Conservation (phyloP, 1,140 invertebrate species). For the Leptinotarsa texana region DNA sequence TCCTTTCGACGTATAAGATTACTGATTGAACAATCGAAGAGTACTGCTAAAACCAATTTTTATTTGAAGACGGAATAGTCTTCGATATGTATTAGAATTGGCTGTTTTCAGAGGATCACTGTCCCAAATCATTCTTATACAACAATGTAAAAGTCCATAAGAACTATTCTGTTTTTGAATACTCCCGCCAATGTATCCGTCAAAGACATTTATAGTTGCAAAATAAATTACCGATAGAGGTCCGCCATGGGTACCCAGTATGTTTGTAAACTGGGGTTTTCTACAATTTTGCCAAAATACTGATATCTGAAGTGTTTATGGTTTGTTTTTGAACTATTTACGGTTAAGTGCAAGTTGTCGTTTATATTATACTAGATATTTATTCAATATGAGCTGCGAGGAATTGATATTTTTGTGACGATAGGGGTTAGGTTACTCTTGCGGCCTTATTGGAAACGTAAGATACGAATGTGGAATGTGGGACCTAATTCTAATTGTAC, state of each 20-base stretch:
- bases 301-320: slow-evolving; percentile 36
- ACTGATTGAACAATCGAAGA: too few relatives aligned
- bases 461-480: slow-evolving; percentile 41
- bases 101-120: too few relatives aligned
- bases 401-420: slow-evolving; percentile 35
- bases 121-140: too few relatives aligned
- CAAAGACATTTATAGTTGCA: not conserved
- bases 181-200: slow-evolving; percentile 12
- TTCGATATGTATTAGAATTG: too few relatives aligned
- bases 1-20: too few relatives aligned
- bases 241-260: slow-evolving; percentile 43
- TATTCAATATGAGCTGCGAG: slow-evolving; percentile 35
- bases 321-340: slow-evolving; percentile 28
- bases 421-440: slow-evolving; percentile 52
- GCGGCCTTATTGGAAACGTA: slow-evolving; percentile 49
- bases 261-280: slow-evolving; percentile 54
- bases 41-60: too few relatives aligned
- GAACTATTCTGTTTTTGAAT: not conserved
- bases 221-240: slow-evolving; percentile 28
- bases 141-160: too few relatives aligned
- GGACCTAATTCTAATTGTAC: slow-evolving; percentile 19
- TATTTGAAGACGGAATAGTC: too few relatives aligned
- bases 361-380: slow-evolving; percentile 30
- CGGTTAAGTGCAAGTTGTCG: slow-evolving; percentile 22
- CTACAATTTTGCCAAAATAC: slow-evolving; percentile 49